These are phyloP conservation scores for Mesitornis unicolor DNA, from an alignment of 2,113 vertebrate genomes.

Conservation along the genomic window DNA sequence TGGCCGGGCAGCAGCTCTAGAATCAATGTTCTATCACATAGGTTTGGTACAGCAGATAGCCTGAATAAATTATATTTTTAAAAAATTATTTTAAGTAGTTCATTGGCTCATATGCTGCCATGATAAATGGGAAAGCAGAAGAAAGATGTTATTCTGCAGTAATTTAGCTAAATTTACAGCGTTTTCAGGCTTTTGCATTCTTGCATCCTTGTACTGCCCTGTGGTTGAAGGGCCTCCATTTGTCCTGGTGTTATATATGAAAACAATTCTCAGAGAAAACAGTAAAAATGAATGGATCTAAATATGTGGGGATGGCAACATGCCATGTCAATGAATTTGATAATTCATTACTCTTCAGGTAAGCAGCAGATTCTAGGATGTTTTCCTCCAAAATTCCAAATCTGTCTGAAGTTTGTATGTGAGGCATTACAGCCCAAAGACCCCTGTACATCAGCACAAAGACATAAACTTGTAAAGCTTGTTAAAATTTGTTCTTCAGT, in stretches of 20 bases:
- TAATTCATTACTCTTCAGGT: neutral
- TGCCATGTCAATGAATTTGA: neutral
- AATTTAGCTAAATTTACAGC: neutral
- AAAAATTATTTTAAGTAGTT: neutral
- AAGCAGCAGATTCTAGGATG: neutral
- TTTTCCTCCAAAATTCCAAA: neutral
- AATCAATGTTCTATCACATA: fast-evolving
- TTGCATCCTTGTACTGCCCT: neutral
- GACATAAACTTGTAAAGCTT: neutral
- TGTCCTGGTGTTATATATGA: neutral
- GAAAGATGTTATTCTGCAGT: neutral
- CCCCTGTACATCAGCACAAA: neutral
- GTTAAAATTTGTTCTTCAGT: neutral
- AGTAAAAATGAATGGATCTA: neutral
- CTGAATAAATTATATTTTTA: neutral
- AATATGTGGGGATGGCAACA: neutral
- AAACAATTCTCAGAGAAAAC: neutral
- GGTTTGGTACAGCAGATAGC: neutral
- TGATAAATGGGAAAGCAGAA: neutral
- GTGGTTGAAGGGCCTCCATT: neutral
- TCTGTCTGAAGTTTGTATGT: neutral
- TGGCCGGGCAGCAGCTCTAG: neutral
- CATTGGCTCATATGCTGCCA: neutral
- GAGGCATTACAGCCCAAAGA: neutral
- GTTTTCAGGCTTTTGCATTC: neutral